Evolutionary conservation across 2,888 invertebrate genomes (phyloP).

Genomic region (Aleiodes testaceus): DNA sequence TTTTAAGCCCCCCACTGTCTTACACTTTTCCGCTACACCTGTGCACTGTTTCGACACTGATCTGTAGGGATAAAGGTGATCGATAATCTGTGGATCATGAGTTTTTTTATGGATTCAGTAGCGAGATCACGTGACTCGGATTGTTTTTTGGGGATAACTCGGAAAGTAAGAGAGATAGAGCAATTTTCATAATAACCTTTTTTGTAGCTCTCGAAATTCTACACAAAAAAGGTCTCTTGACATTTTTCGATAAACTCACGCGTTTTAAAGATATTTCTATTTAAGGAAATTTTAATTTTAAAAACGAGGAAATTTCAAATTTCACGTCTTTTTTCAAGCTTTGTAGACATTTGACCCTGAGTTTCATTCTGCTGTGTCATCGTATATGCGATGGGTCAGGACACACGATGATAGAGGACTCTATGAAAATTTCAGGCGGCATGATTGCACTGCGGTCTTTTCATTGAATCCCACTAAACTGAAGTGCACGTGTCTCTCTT

Average conservation of each 20-base stretch:
- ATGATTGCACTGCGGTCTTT: constrained; percentile 65
- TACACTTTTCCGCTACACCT: constrained; percentile 5
- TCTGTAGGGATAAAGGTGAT: neutral
- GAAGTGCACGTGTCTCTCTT: constrained; percentile 11
- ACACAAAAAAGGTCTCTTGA: too few relatives aligned
- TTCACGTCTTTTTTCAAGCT: neutral
- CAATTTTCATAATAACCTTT: too few relatives aligned
- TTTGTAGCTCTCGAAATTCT: too few relatives aligned
- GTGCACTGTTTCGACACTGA: constrained; percentile 21
- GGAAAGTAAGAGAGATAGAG: too few relatives aligned
- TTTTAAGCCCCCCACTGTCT: neutral
- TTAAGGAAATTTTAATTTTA: too few relatives aligned
- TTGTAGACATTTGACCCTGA: constrained; percentile 37
- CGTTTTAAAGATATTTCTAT: too few relatives aligned
- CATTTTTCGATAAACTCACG: too few relatives aligned
- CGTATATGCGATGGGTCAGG: constrained; percentile 8
- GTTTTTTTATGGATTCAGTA: too few relatives aligned
- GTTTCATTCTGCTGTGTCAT: constrained; percentile 20
- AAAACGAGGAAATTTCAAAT: neutral
- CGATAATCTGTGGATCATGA: too few relatives aligned
- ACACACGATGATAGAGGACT: constrained; percentile 61
- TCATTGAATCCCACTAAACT: constrained; percentile 32
- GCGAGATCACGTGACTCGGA: too few relatives aligned
- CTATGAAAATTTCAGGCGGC: constrained; percentile 68
- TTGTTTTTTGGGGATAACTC: too few relatives aligned